These are phyloP conservation scores for Artemia sinica DNA, from an alignment of 2,888 invertebrate genomes.

Conservation along the genomic window DNA sequence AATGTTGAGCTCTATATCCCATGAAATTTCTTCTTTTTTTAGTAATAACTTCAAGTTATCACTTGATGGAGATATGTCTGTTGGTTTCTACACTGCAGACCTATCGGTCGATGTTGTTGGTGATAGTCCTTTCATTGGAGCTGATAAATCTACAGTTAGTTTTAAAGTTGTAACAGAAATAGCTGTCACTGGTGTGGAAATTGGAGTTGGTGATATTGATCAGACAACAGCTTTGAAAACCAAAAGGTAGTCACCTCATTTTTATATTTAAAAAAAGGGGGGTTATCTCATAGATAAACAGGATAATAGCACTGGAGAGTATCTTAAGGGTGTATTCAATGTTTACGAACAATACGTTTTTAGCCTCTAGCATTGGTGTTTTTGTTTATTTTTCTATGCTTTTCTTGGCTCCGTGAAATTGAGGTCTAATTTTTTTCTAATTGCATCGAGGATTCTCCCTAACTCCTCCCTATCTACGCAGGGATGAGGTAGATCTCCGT, in stretches of 20 bases:
- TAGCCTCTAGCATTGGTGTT: too few relatives aligned
- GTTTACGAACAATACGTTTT: too few relatives aligned
- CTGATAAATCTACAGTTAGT: conserved; percentile 39
- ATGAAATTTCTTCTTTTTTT: conserved; percentile 20
- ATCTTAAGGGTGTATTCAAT: not conserved
- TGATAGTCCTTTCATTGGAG: conserved; percentile 39
- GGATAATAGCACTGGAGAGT: not conserved
- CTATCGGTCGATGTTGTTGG: conserved; percentile 49
- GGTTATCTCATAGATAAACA: not conserved
- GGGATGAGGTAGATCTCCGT: too few relatives aligned
- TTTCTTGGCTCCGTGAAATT: too few relatives aligned
- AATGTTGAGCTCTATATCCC: not conserved
- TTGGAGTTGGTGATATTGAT: conserved; percentile 77
- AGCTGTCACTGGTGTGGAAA: conserved; percentile 55
- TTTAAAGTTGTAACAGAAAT: conserved; percentile 58
- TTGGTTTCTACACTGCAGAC: conserved; percentile 67
- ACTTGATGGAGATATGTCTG: conserved; percentile 52
- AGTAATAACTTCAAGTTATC: conserved; percentile 57
- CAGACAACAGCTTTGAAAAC: conserved; percentile 65
- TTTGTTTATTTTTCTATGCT: too few relatives aligned
- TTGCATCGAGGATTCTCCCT: too few relatives aligned
- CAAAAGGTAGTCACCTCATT: conserved; percentile 35
- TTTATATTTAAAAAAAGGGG: conserved; percentile 14
- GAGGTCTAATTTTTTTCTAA: too few relatives aligned
- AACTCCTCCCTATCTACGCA: too few relatives aligned